Evolutionary conservation across 2,888 invertebrate species (phyloP), one percentile per base, ranked within the genome.

Genomic region (Nyleta sp.): DNA sequence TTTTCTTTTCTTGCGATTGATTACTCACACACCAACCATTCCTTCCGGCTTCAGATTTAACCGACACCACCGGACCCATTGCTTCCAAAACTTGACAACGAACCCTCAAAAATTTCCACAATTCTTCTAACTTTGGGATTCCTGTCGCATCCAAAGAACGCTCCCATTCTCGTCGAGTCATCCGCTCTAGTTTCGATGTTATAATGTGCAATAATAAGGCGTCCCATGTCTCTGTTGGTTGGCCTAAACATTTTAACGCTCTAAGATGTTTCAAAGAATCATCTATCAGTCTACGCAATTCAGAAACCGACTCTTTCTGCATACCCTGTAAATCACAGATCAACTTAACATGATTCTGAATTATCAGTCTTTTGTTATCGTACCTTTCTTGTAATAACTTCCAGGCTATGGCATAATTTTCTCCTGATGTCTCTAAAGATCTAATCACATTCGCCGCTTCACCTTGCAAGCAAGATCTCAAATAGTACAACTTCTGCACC

Each of bases 401-500:
- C 64, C 70, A 62, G 4, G 78, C 76, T 24, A 68, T 55, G 0
- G 8, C 17, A 38, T 78, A 78, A 55, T 81, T 81, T 5, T 15
- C 28, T 1, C n/a, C 67, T 1, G 76, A 55, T 6, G 70, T 60
- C 38, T 75, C 73, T 8, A 81, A 42, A 1, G 77, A 77, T 44
- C 52, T 13, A 40, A 80, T 74, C 0, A 72, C 31, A 10, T 74
- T 48, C 0, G 68, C 44, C 2, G 74, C 77, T 18, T 74, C 70
- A 20, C 42, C 68, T 13, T 35, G 20, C 18, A 78, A 31, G 46
- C 72, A 77, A 0, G 77, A 60, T 10, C 60, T 50, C n/a, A 80
- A 38, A 11, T 80, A 78, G 52, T 78, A 59, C 22, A 81, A 38
- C 48, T 82, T 81, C 64, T 79, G 76, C 4, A 74, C 78, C 17